phyloP scores from a whole-genome alignment of 2,888 invertebrate genomes.

The Allophyes oxyacanthae region DNA sequence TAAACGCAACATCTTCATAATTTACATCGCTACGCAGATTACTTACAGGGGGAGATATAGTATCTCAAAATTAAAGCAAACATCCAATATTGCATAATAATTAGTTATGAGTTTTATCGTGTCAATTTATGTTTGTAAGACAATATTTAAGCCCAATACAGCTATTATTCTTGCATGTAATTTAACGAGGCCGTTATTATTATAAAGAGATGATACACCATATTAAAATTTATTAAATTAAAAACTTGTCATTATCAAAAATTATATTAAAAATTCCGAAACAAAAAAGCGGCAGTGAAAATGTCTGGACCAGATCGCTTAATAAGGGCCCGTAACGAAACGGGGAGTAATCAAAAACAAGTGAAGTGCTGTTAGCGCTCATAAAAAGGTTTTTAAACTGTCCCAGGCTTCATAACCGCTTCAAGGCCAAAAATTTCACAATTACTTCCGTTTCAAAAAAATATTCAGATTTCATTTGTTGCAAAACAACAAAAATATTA shows the following conservation, averaged over 20 bases:
- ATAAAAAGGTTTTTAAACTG: constrained; percentile 75
- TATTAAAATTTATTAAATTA: constrained; percentile 51
- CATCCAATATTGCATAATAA: constrained; percentile 36
- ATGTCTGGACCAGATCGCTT: constrained; percentile 68
- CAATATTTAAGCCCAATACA: constrained; percentile 19
- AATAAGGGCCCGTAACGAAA: constrained; percentile 72
- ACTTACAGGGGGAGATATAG: constrained; percentile 34
- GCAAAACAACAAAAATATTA: constrained; percentile 52
- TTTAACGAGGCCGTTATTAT: constrained; percentile 25
- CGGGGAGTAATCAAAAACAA: constrained; percentile 71
- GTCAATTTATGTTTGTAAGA: constrained; percentile 18
- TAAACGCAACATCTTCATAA: constrained; percentile 60
- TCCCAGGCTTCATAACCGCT: constrained; percentile 69
- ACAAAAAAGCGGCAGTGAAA: constrained; percentile 60
- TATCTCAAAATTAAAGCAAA: constrained; percentile 32
- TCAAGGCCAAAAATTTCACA: constrained; percentile 72
- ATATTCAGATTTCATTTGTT: constrained; percentile 61
- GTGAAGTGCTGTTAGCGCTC: constrained; percentile 69
- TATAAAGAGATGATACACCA: constrained; percentile 24
- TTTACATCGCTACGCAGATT: constrained; percentile 42
- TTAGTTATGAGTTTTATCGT: constrained; percentile 22
- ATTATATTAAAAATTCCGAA: constrained; percentile 63
- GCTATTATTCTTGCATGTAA: constrained; percentile 24
- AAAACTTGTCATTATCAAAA: constrained; percentile 60
- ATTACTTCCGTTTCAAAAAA: constrained; percentile 62